phyloP scores from a whole-genome alignment of 2,888 invertebrate species.

The Euspilapteryx auroguttella region DNA sequence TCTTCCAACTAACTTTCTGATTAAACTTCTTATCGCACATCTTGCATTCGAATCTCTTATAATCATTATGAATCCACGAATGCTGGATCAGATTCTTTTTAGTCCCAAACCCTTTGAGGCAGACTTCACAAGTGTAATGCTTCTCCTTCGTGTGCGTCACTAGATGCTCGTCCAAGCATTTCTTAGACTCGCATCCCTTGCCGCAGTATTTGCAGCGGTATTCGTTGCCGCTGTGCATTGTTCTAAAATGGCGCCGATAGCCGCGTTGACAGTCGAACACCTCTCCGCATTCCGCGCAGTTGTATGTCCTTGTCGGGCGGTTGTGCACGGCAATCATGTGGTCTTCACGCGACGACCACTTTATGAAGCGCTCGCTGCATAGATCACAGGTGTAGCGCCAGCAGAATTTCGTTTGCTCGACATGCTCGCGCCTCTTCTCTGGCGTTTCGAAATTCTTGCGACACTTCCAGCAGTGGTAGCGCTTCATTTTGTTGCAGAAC shows the following conservation, averaged over 20 bases:
- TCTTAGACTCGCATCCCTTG: slow-evolving; percentile 35
- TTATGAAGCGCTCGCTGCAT: neutral
- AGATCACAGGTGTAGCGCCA: neutral
- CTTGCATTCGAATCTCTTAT: slow-evolving; percentile 26
- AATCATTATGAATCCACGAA: slow-evolving; percentile 37
- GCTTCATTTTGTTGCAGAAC: slow-evolving; percentile 15
- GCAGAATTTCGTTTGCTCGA: neutral
- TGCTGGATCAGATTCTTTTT: slow-evolving; percentile 31
- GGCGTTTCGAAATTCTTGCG: slow-evolving; percentile 15
- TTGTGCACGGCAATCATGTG: slow-evolving; percentile 26
- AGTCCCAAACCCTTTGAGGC: slow-evolving; percentile 33
- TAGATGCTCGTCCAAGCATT: slow-evolving; percentile 39
- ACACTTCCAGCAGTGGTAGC: slow-evolving; percentile 18
- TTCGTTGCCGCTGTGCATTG: slow-evolving; percentile 18
- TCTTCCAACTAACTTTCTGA: slow-evolving; percentile 11
- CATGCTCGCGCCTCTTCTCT: neutral
- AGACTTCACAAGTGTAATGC: slow-evolving; percentile 40
- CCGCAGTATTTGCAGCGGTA: slow-evolving; percentile 24
- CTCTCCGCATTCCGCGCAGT: slow-evolving; percentile 27
- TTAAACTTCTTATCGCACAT: slow-evolving; percentile 28
- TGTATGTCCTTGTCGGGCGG: slow-evolving; percentile 20
- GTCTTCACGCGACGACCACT: slow-evolving; percentile 13
- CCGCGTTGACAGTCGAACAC: slow-evolving; percentile 17
- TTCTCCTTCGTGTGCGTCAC: slow-evolving; percentile 46
- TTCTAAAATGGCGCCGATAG: slow-evolving; percentile 23